These are phyloP conservation scores for Hemibagrus guttatus DNA, from an alignment of 2,797 vertebrate genomes.

Conservation along the genomic window DNA sequence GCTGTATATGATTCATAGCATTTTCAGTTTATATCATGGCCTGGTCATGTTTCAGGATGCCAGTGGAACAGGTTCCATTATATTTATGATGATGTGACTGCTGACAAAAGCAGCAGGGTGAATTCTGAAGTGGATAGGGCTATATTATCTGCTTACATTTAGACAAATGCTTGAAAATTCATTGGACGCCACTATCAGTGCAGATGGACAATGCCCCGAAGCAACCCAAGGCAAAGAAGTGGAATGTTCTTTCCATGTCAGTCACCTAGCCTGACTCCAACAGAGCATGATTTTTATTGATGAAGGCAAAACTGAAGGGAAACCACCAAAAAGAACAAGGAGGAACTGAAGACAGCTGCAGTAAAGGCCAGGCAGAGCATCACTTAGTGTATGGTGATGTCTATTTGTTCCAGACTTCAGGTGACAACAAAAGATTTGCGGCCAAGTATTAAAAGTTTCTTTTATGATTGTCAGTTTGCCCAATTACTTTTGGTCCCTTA, in stretches of 20 bases:
- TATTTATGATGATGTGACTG: not conserved
- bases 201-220: not conserved
- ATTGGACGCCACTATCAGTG: not conserved
- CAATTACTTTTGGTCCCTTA: not conserved
- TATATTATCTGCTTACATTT: not conserved
- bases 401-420: not conserved
- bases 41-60: not conserved
- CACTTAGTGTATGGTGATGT: not conserved
- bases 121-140: not conserved
- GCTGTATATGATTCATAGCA: not conserved
- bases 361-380: not conserved
- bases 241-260: not conserved
- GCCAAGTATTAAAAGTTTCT: not conserved
- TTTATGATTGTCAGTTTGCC: not conserved
- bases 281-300: not conserved
- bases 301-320: not conserved
- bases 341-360: not conserved
- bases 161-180: not conserved
- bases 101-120: not conserved
- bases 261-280: not conserved
- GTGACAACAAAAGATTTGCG: not conserved
- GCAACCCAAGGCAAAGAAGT: not conserved
- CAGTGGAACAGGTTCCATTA: not conserved
- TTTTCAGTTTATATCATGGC: not conserved
- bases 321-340: not conserved